Evolutionary conservation across 2,888 invertebrate species (phyloP).

Genomic region (Liposcelis brunnea): DNA sequence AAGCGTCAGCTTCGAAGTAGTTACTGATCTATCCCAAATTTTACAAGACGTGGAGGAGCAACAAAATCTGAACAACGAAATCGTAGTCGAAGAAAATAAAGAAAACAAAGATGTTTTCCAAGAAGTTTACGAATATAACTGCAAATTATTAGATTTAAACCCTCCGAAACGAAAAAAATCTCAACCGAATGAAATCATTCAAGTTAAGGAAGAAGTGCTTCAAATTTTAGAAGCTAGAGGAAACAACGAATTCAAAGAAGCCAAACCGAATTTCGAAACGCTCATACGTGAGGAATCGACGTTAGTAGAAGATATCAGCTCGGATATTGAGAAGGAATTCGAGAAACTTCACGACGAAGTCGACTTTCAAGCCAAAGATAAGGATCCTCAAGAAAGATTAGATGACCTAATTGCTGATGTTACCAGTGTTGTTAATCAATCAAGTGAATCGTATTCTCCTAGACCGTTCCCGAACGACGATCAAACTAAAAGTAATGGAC

Average conservation of each 20-base stretch:
- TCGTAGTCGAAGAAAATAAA: too few species aligned
- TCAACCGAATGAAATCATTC: background rate
- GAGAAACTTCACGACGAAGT: background rate
- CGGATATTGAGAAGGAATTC: too few species aligned
- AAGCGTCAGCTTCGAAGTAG: too few species aligned
- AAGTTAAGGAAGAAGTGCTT: constrained; percentile 8
- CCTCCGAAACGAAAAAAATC: background rate
- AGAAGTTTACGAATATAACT: constrained; percentile 7
- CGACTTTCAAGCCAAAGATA: background rate
- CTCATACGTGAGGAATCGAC: background rate
- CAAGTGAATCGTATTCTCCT: too few species aligned
- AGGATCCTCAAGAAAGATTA: too few species aligned
- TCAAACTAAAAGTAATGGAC: constrained; percentile 10
- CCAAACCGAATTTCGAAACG: background rate
- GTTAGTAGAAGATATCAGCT: background rate
- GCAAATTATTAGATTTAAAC: background rate
- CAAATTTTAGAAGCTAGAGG: background rate
- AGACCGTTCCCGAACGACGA: background rate
- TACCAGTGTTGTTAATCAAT: too few species aligned
- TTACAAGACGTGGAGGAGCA: too few species aligned
- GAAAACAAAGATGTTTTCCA: background rate
- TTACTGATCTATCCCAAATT: too few species aligned
- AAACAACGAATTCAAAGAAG: too few species aligned
- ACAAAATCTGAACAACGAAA: too few species aligned
- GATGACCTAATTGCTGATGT: too few species aligned